Evolutionary conservation across 2,797 vertebrate species (phyloP).

Genomic region (Pantherophis vulpinus): DNA sequence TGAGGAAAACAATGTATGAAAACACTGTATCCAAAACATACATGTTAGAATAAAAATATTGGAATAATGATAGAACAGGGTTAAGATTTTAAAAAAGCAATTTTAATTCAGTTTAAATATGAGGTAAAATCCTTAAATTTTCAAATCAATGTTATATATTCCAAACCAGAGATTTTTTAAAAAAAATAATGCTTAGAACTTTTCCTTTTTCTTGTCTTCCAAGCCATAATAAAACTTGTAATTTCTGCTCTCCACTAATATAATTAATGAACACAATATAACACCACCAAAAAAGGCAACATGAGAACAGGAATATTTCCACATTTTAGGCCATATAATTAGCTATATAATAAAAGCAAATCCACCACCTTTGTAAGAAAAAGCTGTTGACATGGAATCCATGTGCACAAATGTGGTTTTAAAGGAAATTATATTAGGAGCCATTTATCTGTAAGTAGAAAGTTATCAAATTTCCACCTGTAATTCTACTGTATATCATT

Average conservation of each 20-base stretch:
- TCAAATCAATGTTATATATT: not conserved
- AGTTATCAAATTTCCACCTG: not conserved
- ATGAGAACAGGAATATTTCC: not conserved
- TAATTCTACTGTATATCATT: not conserved
- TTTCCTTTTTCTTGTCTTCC: not conserved
- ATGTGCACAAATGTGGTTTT: not conserved
- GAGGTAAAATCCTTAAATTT: not conserved
- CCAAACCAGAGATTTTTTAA: not conserved
- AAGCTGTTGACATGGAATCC: not conserved
- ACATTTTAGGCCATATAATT: not conserved
- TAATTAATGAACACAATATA: not conserved
- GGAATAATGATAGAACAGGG: not conserved
- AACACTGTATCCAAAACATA: not conserved
- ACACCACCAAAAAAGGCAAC: not conserved
- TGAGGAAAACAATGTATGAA: not conserved
- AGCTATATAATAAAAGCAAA: not conserved
- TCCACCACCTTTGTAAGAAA: not conserved
- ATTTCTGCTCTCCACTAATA: not conserved
- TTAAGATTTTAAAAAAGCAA: not conserved
- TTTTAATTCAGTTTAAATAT: not conserved
- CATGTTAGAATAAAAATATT: not conserved
- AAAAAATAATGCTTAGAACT: not conserved
- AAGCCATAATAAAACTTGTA: not conserved
- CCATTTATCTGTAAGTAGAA: not conserved
- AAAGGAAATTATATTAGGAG: not conserved